Conservation (phyloP, 2,888 invertebrate genomes). For the Tanytarsus gracilentus region DNA sequence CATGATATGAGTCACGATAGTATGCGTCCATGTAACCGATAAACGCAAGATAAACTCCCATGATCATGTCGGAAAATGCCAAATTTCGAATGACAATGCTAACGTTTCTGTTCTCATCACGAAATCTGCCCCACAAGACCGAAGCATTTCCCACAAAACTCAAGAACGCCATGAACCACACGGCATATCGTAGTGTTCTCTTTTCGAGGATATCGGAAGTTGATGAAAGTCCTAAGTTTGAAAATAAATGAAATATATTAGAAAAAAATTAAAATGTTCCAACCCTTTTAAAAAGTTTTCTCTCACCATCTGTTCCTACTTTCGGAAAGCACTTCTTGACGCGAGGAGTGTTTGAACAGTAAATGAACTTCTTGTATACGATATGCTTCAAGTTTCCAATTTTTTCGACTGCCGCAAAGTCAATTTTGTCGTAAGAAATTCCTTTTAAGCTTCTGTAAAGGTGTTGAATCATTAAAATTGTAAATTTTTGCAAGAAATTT, state of each 20-base stretch:
- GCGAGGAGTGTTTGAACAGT: slow-evolving; percentile 52
- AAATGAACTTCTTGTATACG: slow-evolving; percentile 54
- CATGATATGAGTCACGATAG: slow-evolving; percentile 50
- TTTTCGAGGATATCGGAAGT: slow-evolving; percentile 50
- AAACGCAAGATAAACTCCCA: slow-evolving; percentile 56
- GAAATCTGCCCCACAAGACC: slow-evolving; percentile 53
- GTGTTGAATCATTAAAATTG: not conserved
- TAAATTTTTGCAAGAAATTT: not conserved
- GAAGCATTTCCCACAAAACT: slow-evolving; percentile 54
- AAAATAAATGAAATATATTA: too few species aligned
- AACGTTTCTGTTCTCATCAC: slow-evolving; percentile 53
- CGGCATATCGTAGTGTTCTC: slow-evolving; percentile 49
- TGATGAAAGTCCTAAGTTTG: slow-evolving; percentile 49
- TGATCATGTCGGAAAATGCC: slow-evolving; percentile 57
- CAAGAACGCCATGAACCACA: slow-evolving; percentile 53
- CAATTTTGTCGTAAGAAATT: slow-evolving; percentile 46
- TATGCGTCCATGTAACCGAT: slow-evolving; percentile 53
- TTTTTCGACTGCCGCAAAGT: slow-evolving; percentile 45
- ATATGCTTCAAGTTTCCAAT: slow-evolving; percentile 47
- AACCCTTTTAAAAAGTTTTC: slow-evolving; percentile 4
- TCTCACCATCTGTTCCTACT: slow-evolving; percentile 52
- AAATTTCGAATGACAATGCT: slow-evolving; percentile 57
- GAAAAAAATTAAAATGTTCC: slow-evolving; percentile 12
- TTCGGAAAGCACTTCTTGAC: slow-evolving; percentile 51
- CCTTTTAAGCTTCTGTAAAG: slow-evolving; percentile 46